phyloP scores from a whole-genome alignment of 2,888 invertebrate species.

The Steromphala cineraria region DNA sequence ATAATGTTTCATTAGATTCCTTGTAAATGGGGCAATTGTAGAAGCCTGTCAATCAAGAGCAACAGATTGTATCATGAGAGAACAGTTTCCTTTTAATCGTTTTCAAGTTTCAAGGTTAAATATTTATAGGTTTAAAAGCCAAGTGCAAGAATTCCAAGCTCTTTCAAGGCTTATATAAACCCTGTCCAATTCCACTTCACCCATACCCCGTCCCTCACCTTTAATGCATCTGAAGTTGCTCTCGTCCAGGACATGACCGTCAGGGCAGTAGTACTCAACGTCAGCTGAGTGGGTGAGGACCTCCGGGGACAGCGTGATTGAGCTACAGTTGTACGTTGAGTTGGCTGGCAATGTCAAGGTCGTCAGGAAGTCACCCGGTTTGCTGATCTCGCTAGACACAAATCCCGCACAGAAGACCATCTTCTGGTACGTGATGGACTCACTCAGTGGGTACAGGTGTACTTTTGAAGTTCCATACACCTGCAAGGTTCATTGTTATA shows the following conservation, averaged over 20 bases:
- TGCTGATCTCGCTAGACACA: conserved; percentile 17
- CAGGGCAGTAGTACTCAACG: conserved; percentile 26
- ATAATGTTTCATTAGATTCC: no score
- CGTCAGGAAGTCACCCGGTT: conserved; percentile 13
- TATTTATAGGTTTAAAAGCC: no score
- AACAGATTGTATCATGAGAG: no score
- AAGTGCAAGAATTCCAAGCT: no score
- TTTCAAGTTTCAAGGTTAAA: no score
- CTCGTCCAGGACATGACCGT: conserved; percentile 25
- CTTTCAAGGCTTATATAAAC: no score
- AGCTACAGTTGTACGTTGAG: conserved; percentile 28
- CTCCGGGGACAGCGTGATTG: conserved; percentile 22
- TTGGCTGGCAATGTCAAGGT: conserved; percentile 21
- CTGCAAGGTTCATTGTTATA: conserved; percentile 13
- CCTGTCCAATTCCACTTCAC: no score
- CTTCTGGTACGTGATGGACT: not conserved
- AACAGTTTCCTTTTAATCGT: no score
- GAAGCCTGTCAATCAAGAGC: no score
- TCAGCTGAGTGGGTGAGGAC: conserved; percentile 4
- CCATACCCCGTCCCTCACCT: no score
- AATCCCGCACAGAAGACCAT: conserved; percentile 30
- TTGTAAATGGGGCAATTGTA: no score
- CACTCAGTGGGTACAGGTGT: conserved; percentile 26
- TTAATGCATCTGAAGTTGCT: conserved; percentile 39
- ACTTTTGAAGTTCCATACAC: conserved; percentile 15